phyloP scores from a whole-genome alignment of 1,140 invertebrate genomes.

The Drosophila santomea region DNA sequence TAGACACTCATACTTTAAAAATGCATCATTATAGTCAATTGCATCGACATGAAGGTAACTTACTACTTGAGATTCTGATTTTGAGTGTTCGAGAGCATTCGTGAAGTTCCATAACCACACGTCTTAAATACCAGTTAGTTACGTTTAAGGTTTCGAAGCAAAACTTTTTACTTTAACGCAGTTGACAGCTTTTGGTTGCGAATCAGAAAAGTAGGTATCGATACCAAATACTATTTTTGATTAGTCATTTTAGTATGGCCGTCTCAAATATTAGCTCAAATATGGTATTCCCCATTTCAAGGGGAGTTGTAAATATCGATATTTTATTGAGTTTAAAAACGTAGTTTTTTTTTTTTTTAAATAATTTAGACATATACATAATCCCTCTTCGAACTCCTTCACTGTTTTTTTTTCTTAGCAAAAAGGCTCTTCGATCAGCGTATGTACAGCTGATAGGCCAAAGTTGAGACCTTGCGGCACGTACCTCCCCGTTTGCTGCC shows the following conservation, averaged over 20 bases:
- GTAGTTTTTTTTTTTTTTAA: background rate
- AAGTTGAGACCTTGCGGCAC: constrained; percentile 61
- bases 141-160: background rate
- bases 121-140: too few species aligned
- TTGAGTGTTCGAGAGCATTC: background rate
- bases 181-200: background rate
- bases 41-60: background rate
- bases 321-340: background rate
- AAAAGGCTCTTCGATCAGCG: constrained; percentile 13
- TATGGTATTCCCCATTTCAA: background rate
- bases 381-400: background rate
- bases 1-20: too few species aligned
- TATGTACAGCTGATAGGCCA: constrained; percentile 73
- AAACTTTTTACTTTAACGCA: background rate
- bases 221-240: background rate
- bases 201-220: background rate
- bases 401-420: constrained; percentile 1
- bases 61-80: background rate
- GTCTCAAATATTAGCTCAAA: background rate
- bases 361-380: too few species aligned
- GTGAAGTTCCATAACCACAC: too few species aligned
- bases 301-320: background rate
- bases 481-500: background rate
- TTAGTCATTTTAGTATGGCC: constrained; percentile 3
- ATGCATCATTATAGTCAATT: background rate